These are phyloP conservation scores for Pipa parva DNA, from an alignment of 2,113 vertebrate species.

Conservation along the genomic window DNA sequence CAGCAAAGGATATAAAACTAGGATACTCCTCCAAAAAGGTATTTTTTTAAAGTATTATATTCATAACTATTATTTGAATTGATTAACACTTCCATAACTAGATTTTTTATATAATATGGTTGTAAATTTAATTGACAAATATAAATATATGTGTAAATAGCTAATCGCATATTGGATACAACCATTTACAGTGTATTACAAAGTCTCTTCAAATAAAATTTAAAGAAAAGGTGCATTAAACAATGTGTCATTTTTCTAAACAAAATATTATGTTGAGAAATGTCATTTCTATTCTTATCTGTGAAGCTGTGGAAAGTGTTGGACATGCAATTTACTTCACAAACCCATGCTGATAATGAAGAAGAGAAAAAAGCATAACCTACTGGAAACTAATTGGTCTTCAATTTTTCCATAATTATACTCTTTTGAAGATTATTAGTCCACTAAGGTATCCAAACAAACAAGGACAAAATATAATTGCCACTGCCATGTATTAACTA, in stretches of 20 bases:
- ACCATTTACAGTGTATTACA: too few relatives aligned
- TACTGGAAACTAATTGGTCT: constrained; percentile 39
- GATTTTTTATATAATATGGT: too few relatives aligned
- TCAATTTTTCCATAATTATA: constrained; percentile 41
- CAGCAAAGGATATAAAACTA: too few relatives aligned
- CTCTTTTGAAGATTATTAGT: constrained; percentile 40
- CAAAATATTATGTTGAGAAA: constrained; percentile 13
- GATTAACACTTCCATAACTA: too few relatives aligned
- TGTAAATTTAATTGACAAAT: too few relatives aligned
- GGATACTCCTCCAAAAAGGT: too few relatives aligned
- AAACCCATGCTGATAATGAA: constrained; percentile 37
- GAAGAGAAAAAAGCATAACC: constrained; percentile 15
- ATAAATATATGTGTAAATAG: too few relatives aligned
- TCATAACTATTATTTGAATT: too few relatives aligned
- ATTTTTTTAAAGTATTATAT: too few relatives aligned
- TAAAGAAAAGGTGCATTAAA: constrained; percentile 16
- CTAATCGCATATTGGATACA: background rate
- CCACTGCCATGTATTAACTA: constrained; percentile 27
- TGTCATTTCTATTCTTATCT: constrained; percentile 39
- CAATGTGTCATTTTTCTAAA: constrained; percentile 22
- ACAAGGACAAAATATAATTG: constrained; percentile 20
- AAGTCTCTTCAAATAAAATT: constrained; percentile 10
- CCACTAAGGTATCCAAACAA: constrained; percentile 35
- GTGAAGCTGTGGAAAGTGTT: constrained; percentile 23
- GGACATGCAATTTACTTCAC: constrained; percentile 37